Conservation (phyloP, 2,113 vertebrate genomes). For the Nematolebias whitei region DNA sequence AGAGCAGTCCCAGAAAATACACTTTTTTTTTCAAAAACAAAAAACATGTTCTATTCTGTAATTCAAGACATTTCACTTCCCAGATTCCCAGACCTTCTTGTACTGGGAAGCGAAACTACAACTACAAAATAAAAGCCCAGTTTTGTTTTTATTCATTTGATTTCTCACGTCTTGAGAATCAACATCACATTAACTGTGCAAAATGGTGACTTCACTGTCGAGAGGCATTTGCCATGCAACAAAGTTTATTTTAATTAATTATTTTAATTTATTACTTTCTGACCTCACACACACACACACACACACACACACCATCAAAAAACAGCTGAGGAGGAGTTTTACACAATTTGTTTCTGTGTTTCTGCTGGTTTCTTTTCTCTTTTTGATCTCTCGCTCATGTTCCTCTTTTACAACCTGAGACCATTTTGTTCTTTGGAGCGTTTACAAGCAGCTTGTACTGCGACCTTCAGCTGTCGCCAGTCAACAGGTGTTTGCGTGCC, state of each 20-base stretch:
- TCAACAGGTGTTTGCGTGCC: conserved; percentile 65
- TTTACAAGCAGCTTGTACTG: conserved; percentile 68
- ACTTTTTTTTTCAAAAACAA: no score
- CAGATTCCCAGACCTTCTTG: no score
- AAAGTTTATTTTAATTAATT: no score
- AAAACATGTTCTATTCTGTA: no score
- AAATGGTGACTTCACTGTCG: conserved; percentile 9
- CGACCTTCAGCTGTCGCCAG: conserved; percentile 74
- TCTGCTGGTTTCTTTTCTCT: conserved; percentile 42
- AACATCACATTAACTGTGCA: no score
- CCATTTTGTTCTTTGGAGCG: conserved; percentile 56
- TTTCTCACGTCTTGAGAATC: no score
- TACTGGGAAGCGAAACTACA: no score
- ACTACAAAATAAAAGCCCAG: no score
- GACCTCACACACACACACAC: neutral
- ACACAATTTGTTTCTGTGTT: neutral
- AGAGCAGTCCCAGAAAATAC: conserved; percentile 5
- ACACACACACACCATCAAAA: neutral
- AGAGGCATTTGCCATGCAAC: neutral
- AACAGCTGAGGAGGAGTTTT: conserved; percentile 3
- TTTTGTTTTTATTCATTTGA: no score
- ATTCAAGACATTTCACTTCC: no score
- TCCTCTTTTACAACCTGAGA: conserved; percentile 34
- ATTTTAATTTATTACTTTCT: no score
- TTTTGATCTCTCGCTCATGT: conserved; percentile 23